Evolutionary conservation across 2,113 vertebrate species (phyloP), one percentile per base, ranked within the genome.

Genomic region (Bufo gargarizans): DNA sequence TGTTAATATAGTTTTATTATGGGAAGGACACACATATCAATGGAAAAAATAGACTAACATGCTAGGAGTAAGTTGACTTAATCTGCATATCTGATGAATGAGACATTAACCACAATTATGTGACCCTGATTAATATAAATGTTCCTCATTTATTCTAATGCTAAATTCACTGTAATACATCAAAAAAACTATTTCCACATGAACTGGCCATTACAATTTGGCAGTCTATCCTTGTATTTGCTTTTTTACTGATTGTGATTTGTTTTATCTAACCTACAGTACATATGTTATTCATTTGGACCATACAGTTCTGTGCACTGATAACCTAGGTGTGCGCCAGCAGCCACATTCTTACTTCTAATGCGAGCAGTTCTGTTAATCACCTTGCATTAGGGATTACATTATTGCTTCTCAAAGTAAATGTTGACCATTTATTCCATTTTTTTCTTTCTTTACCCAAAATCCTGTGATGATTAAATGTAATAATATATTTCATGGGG

Each of bases 41-140:
- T 0, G 16, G 14, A 59, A 59, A 61, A 43, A 33, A 53, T 33
- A 1, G 49, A 55, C 33, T 14, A 71, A 33, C 59, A 67, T 43
- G 17, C 72, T 33, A 77, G 14, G 16, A 77, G 10, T 13, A 67
- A 58, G 65, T 76, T 84, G 16, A 49, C 50, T 83, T 67, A 47
- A 45, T 56, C 45, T 77, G 43, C 77, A 84, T 63, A 55, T 63
- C 47, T 77, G 80, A 82, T 76, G 63, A 83, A 83, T 83, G 86
- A 83, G 80, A 82, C 86, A 88, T 88, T 88, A 83, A 83, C 79
- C 74, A 55, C 71, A 88, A 83, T 88, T 88, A 80, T 6, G 63
- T 69, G 63, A 55, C 86, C 69, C 76, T 49, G 50, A 69, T 67
- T 80, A 80, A 80, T 71, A 71, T 87, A 80, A 87, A 87, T 71